A percentile compares a stretch with the other conserved stretches of the same genome.
These are phyloP conservation scores for Acronicta leporina DNA, from an alignment of 2,888 invertebrate genomes.

Conservation along the genomic window DNA sequence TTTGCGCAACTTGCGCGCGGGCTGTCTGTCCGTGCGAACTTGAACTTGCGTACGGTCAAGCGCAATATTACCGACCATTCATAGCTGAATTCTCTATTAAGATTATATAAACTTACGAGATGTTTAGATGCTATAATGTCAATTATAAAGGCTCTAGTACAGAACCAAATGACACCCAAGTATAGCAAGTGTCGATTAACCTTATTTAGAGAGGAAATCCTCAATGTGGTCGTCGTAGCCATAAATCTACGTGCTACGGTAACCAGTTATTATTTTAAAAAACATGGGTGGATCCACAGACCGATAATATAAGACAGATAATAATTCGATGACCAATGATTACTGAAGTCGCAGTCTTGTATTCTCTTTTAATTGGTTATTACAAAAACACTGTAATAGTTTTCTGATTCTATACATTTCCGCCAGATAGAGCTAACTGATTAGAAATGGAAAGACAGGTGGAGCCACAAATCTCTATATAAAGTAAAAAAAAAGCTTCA, in stretches of 20 bases:
- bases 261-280: slow-evolving; percentile 48
- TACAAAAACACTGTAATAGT: not conserved
- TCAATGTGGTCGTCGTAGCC: slow-evolving; percentile 38
- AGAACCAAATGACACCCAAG: slow-evolving; percentile 1
- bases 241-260: slow-evolving; percentile 48
- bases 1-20: slow-evolving; percentile 69
- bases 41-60: slow-evolving; percentile 82
- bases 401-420: not conserved
- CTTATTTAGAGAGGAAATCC: slow-evolving; percentile 57
- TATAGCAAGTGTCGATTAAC: slow-evolving; percentile 16
- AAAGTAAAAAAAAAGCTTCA: too few relatives aligned
- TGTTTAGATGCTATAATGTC: slow-evolving; percentile 11
- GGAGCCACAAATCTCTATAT: not conserved
- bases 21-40: slow-evolving; percentile 72
- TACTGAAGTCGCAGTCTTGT: slow-evolving; percentile 15
- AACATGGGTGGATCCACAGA: slow-evolving; percentile 47
- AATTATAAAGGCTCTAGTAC: not conserved
- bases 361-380: slow-evolving; percentile 4
- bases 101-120: slow-evolving; percentile 13
- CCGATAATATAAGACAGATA: slow-evolving; percentile 43
- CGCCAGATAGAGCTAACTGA: not conserved
- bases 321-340: slow-evolving; percentile 41
- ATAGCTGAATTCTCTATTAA: slow-evolving; percentile 39
- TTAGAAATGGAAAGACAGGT: not conserved
- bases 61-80: slow-evolving; percentile 65